Conservation (phyloP, 2,888 invertebrate genomes). For the Mythimna vitellina region DNA sequence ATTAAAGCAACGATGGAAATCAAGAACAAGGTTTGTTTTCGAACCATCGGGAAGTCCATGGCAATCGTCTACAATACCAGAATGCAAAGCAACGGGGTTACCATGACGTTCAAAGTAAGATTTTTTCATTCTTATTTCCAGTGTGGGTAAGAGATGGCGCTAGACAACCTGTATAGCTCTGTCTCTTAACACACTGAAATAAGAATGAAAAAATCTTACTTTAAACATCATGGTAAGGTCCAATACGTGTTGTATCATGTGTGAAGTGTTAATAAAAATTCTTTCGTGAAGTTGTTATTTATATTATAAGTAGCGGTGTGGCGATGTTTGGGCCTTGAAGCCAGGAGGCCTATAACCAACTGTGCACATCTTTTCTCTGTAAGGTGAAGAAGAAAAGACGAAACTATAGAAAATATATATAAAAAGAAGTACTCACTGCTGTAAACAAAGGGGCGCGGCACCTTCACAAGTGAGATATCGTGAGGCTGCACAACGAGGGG, state of each 20-base stretch:
- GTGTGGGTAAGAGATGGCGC: too few species aligned
- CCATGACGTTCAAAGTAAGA: too few species aligned
- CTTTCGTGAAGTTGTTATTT: too few species aligned
- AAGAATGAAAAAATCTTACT: too few species aligned
- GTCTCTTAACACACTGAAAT: too few species aligned
- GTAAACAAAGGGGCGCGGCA: slow-evolving; percentile 70
- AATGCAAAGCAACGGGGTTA: too few species aligned
- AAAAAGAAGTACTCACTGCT: slow-evolving; percentile 69
- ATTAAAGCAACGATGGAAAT: background rate
- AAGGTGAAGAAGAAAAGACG: background rate
- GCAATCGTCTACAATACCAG: background rate
- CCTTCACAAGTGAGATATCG: slow-evolving; percentile 78
- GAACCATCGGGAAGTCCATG: background rate
- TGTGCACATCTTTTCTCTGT: background rate
- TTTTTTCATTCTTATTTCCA: too few species aligned
- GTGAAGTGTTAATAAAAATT: too few species aligned
- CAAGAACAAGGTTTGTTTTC: background rate
- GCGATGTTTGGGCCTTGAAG: background rate
- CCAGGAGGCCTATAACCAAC: background rate
- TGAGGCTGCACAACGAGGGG: slow-evolving; percentile 78
- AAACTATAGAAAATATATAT: background rate
- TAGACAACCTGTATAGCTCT: too few species aligned
- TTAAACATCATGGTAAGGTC: too few species aligned
- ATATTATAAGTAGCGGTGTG: background rate
- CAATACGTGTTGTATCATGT: too few species aligned